These are phyloP conservation scores for Drosophila nigricruria DNA, from an alignment of 2,888 invertebrate species.

Conservation along the genomic window DNA sequence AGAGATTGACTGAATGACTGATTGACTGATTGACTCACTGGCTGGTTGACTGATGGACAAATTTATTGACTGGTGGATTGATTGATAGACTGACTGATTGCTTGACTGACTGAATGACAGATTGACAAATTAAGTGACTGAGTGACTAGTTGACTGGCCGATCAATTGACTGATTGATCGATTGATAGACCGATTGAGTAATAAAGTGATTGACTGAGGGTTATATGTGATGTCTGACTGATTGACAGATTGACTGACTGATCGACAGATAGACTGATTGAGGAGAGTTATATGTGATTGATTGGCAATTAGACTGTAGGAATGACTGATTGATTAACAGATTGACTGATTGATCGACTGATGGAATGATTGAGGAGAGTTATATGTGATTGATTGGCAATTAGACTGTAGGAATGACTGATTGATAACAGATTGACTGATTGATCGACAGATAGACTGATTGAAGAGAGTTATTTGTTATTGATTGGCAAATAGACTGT, in stretches of 20 bases:
- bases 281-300: too few species aligned
- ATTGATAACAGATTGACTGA: too few species aligned
- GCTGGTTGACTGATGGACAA: too few species aligned
- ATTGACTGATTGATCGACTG: not conserved
- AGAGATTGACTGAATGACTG: not conserved
- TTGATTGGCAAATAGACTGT: too few species aligned
- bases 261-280: too few species aligned
- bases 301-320: not conserved
- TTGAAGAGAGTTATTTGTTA: too few species aligned
- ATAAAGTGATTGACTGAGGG: too few species aligned
- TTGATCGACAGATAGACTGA: too few species aligned
- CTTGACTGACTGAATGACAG: not conserved
- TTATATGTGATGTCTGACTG: too few species aligned
- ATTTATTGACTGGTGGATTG: not conserved
- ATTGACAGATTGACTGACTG: not conserved
- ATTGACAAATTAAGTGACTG: not conserved
- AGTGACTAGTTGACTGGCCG: not conserved
- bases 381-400: not conserved
- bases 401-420: too few species aligned
- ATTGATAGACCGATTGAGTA: not conserved
- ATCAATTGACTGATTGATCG: not conserved
- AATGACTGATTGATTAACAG: too few species aligned
- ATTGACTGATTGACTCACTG: not conserved
- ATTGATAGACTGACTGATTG: not conserved
- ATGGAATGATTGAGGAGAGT: too few species aligned